phyloP scores from a whole-genome alignment of 2,113 vertebrate genomes.

The Petromus typicus region DNA sequence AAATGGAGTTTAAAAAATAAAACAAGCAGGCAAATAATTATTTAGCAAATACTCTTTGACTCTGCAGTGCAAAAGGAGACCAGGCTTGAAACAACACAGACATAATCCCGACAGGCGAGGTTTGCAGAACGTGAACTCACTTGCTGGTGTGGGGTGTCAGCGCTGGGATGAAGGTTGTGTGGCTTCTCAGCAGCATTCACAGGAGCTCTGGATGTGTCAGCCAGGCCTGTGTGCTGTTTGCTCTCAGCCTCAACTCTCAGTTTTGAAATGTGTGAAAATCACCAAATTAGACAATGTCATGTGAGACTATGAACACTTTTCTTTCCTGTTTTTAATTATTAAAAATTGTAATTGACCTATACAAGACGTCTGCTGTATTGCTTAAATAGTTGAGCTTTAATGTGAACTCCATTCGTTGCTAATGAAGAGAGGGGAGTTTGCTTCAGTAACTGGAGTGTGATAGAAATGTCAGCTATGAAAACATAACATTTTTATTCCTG shows the following conservation, averaged over 20 bases:
- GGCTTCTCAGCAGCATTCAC: constrained; percentile 44
- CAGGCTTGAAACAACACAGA: background rate
- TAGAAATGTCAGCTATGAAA: constrained; percentile 75
- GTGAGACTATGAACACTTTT: constrained; percentile 60
- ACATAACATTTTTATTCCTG: constrained; percentile 68
- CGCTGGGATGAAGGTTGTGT: background rate
- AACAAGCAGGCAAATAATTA: constrained; percentile 32
- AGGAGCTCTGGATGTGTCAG: constrained; percentile 59
- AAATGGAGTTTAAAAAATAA: background rate
- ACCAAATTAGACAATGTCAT: constrained; percentile 62
- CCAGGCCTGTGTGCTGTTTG: constrained; percentile 43
- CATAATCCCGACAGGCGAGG: background rate
- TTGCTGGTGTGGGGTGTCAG: constrained; percentile 38
- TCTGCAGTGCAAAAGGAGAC: constrained; percentile 7
- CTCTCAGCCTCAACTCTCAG: constrained; percentile 67
- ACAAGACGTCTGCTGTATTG: constrained; percentile 36
- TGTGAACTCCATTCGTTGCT: background rate
- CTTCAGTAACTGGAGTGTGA: constrained; percentile 66
- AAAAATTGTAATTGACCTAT: constrained; percentile 52
- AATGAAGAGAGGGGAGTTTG: constrained; percentile 63
- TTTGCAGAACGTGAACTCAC: constrained; percentile 38
- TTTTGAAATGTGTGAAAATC: constrained; percentile 76
- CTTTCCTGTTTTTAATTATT: constrained; percentile 75
- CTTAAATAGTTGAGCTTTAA: constrained; percentile 55
- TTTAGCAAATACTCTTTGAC: constrained; percentile 34